Evolutionary conservation across 2,113 vertebrate genomes (phyloP), one percentile per base, ranked within the genome.

Genomic region (Gobiocypris rarus): DNA sequence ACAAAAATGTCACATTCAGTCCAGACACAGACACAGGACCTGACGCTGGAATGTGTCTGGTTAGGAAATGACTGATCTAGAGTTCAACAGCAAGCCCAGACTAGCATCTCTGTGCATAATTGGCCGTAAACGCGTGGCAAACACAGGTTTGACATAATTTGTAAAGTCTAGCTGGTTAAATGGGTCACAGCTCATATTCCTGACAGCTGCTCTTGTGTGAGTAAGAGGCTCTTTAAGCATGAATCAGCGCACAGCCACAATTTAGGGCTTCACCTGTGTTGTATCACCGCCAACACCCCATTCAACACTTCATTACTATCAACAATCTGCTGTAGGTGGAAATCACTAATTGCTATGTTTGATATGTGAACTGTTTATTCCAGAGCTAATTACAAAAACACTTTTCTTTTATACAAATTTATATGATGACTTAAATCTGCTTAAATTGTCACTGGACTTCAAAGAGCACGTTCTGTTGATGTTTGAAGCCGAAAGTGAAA

Each of bases 231-330:
- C 58, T 76, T 89, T 4, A 58, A 45, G 26, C 43, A n/a, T 81
- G 83, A 79, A 48, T 88, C 88, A 75, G 83, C 81, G 86, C 75
- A 76, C 82, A 81, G 41, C 63, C 86, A 88, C 89, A 84, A 88
- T 89, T 45, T 73, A 43, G 71, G 67, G 50, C 85, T 61, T 92
- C 88, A 90, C 86, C 83, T 90, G 82, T 89, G 87, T 86, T 91
- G 69, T 26, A 9, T 77, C 10, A 52, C 14, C 24, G 9, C 31
- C 79, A 61, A 34, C 34, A 75, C 38, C 13, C 81, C 59, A 58
- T 56, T 80, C 5, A 59, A 24, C 38, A 54, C 34, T 70, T 75
- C 28, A 52, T 5, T 38, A 7, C n/a, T n/a, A 7, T 5, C 24
- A 22, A 15, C 38, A 50, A 10, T 26, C 59, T 24, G 28, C 54